A percentile compares a stretch with the other conserved stretches of the same genome.
Evolutionary conservation across 2,888 invertebrate species (phyloP).

Genomic region (Caenorhabditis sulstoni): DNA sequence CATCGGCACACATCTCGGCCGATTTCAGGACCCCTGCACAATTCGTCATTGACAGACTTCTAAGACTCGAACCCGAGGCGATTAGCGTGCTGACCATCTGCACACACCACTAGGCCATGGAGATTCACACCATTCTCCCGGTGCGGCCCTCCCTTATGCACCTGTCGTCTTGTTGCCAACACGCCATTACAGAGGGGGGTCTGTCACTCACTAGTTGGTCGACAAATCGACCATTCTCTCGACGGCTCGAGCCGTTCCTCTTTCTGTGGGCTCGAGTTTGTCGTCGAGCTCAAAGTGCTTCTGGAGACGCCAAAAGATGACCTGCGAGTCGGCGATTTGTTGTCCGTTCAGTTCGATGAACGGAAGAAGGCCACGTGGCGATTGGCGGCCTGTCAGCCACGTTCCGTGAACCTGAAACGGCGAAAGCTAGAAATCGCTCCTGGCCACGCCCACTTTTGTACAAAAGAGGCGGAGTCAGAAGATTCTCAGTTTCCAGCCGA

Average conservation of each 20-base stretch:
- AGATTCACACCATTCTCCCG: neutral
- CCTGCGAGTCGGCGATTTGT: constrained; percentile 68
- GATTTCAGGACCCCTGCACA: constrained; percentile 79
- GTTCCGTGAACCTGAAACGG: constrained; percentile 55
- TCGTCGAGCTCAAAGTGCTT: constrained; percentile 83
- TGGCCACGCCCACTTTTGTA: too few relatives aligned
- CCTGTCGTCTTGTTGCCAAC: too few relatives aligned
- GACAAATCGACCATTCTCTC: constrained; percentile 96
- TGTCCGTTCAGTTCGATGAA: constrained; percentile 69
- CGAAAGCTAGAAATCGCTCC: neutral
- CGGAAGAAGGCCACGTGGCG: constrained; percentile 63
- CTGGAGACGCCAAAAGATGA: constrained; percentile 66
- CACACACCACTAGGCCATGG: constrained; percentile 40
- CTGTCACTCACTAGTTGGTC: constrained; percentile 86
- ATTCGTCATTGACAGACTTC: constrained; percentile 70
- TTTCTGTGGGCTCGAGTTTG: constrained; percentile 89
- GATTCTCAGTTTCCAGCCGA: too few relatives aligned
- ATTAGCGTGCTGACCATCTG: neutral
- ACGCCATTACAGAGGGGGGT: too few relatives aligned
- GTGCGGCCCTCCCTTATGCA: too few relatives aligned
- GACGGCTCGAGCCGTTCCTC: constrained; percentile 92
- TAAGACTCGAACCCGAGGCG: constrained; percentile 27
- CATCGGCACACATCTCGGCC: constrained; percentile 76
- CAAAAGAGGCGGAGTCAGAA: too few relatives aligned
- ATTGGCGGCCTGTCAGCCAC: constrained; percentile 58